Conservation (phyloP, 2,888 invertebrate genomes). For the Melieria crassipennis region DNA sequence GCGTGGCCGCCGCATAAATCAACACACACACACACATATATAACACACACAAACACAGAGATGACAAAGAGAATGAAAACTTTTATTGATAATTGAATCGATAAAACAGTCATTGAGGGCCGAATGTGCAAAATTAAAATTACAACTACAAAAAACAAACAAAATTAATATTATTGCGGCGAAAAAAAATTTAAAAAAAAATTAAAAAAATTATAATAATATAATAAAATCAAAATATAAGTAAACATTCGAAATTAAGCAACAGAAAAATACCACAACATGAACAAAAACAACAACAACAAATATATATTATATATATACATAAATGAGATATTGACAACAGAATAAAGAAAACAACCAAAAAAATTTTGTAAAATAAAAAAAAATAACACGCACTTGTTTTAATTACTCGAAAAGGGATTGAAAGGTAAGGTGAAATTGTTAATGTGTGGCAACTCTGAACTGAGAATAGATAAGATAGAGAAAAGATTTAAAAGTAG, state of each 20-base stretch:
- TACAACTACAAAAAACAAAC: constrained; percentile 4
- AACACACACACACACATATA: not conserved
- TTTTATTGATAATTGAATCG: not conserved
- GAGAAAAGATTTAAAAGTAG: not conserved
- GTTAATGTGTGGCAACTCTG: not conserved
- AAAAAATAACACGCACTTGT: constrained; percentile 24
- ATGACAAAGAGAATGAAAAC: not conserved
- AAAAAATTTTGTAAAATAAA: constrained; percentile 48
- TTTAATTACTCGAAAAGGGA: constrained; percentile 22
- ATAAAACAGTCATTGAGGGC: not conserved
- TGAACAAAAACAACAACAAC: constrained; percentile 26
- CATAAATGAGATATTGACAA: constrained; percentile 46
- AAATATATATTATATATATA: constrained; percentile 36
- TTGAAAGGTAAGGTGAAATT: not conserved
- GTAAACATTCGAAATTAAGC: constrained; percentile 6
- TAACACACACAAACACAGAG: not conserved
- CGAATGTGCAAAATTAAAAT: not conserved
- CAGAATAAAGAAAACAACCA: constrained; percentile 43
- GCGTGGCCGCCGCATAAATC: not conserved
- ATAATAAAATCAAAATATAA: constrained; percentile 4
- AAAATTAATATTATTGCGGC: not conserved
- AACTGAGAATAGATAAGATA: not conserved
- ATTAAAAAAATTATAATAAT: not conserved
- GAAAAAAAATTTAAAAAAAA: constrained; percentile 6
- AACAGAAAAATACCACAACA: constrained; percentile 8